Evolutionary conservation across 2,797 vertebrate genomes (phyloP).

Genomic region (Okamejei kenojei): DNA sequence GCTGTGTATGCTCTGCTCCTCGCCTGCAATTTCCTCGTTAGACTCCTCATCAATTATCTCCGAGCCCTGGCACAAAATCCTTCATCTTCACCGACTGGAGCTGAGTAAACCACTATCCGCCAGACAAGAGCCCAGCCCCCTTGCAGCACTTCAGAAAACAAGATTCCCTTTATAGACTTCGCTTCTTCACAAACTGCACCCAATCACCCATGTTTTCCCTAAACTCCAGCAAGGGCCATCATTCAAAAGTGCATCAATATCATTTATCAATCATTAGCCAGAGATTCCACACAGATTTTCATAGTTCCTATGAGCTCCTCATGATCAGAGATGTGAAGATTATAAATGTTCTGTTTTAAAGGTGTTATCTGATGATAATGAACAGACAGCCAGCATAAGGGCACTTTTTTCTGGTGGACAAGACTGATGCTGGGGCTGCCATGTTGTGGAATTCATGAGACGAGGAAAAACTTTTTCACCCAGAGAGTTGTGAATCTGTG

Average conservation of each 20-base stretch:
- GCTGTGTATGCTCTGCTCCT: conserved; percentile 48
- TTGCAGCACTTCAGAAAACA: conserved; percentile 49
- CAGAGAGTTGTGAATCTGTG: too few relatives aligned
- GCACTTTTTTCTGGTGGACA: too few relatives aligned
- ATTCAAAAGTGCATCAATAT: not conserved
- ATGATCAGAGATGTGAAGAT: not conserved
- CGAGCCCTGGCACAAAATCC: conserved; percentile 43
- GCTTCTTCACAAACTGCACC: not conserved
- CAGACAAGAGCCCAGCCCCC: conserved; percentile 42
- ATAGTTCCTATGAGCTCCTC: not conserved
- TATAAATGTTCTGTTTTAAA: too few relatives aligned
- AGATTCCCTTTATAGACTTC: not conserved
- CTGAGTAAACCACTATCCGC: conserved; percentile 49
- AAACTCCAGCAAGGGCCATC: not conserved
- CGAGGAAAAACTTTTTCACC: too few relatives aligned
- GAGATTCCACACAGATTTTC: not conserved
- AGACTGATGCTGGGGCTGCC: too few relatives aligned
- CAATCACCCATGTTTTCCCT: not conserved
- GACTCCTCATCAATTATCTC: conserved; percentile 53
- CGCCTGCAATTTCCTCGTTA: conserved; percentile 47
- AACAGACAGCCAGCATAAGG: too few relatives aligned
- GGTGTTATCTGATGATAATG: too few relatives aligned
- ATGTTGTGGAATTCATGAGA: too few relatives aligned
- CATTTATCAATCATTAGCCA: not conserved
- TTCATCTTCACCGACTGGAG: conserved; percentile 45